Base-by-base conservation (phyloP, 2,797 vertebrate species). In the Amblyopsis hoosieri region DNA sequence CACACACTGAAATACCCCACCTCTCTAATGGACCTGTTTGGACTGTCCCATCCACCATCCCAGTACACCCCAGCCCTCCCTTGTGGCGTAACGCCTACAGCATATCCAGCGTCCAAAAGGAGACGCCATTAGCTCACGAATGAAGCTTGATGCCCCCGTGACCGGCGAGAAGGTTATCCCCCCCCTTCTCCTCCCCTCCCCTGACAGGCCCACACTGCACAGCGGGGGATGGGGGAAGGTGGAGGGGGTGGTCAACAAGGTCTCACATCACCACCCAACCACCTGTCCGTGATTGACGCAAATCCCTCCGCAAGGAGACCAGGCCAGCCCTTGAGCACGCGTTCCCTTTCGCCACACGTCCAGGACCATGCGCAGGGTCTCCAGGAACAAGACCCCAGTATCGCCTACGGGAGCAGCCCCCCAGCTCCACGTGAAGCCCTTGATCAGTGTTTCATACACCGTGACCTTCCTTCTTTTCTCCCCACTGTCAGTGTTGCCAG, bases 361-460 rank as follows among this genome's bases (percentile, higher is more conserved):
- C 15, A 9, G 4, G 2, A 1, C 11, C 9, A 23, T 1, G 17
- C 71, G 60, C 67, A 71, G 67, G 11, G 54, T 76, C 78, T 64
- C 65, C 72, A 70, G 65, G 73, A 81, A 69, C 78, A 76, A 69
- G 64, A 79, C 81, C 88, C 87, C 81, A 85, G 81, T 83, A 90
- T 87, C 77, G 76, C 76, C 88, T 86, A 81, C 83, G 45, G 81
- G 82, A 82, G 90, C 85, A 77, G 85, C 82, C 74, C 60, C 56
- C 14, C 46, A 9, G 49, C 70, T 49, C 59, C 52, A 37, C 80
- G 78, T 63, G 68, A 84, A 74, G 71, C 50, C 80, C 91, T 90
- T 89, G 88, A 93, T 91, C 88, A 89, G 75, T 8, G 4, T 87
- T 87, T 91, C 81, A 90, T 88, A 92, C 91, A 91, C 87, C 83